Percentiles rank a stretch among this genome's conserved stretches.
Evolutionary conservation across 2,797 vertebrate genomes (phyloP).

Genomic region (Apogon talboti): DNA sequence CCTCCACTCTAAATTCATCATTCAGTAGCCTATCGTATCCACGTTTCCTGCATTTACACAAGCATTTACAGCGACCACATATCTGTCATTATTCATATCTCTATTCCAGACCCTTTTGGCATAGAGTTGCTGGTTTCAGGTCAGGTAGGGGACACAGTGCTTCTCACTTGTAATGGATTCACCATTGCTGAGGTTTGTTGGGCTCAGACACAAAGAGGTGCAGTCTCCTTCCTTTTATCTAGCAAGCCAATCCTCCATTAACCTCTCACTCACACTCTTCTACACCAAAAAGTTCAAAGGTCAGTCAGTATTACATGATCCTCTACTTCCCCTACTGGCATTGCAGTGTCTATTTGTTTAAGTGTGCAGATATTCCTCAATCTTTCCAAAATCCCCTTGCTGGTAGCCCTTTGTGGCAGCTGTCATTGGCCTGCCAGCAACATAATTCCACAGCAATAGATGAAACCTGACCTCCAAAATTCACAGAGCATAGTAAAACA

Average conservation of each 20-base stretch:
- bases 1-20: conserved; percentile 70
- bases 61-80: conserved; percentile 67
- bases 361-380: conserved; percentile 34
- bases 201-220: conserved; percentile 70
- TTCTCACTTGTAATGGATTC: conserved; percentile 80
- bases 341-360: conserved; percentile 41
- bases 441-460: conserved; percentile 26
- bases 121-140: conserved; percentile 66
- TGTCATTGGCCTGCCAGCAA: conserved; percentile 51
- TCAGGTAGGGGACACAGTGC: conserved; percentile 75
- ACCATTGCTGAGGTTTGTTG: conserved; percentile 73
- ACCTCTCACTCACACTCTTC: conserved; percentile 51
- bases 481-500: conserved; percentile 41
- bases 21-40: conserved; percentile 70
- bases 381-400: conserved; percentile 45
- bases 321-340: conserved; percentile 51
- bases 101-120: conserved; percentile 74
- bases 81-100: conserved; percentile 75
- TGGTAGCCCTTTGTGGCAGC: conserved; percentile 56
- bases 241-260: conserved; percentile 63
- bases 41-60: conserved; percentile 72
- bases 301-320: conserved; percentile 64
- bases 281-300: conserved; percentile 63
- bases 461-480: conserved; percentile 42
- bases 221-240: conserved; percentile 63